Conservation (phyloP, 2,888 invertebrate species). For the Lasius platythorax region DNA sequence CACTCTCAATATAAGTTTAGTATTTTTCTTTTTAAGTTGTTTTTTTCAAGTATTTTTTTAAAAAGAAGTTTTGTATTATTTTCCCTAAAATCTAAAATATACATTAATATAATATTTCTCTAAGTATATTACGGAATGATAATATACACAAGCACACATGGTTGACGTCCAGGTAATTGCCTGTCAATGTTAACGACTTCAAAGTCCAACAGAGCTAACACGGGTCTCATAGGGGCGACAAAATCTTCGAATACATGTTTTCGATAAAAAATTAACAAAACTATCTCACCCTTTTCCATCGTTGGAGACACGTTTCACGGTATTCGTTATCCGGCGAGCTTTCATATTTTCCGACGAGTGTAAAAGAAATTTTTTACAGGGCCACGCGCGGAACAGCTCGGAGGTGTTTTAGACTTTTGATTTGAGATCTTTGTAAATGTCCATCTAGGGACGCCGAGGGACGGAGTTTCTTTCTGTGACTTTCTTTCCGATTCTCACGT, state of each 20-base stretch:
- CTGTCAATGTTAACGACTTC: conserved; percentile 50
- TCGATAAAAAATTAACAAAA: conserved; percentile 47
- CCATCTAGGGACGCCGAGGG: conserved; percentile 45
- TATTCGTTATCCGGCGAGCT: conserved; percentile 26
- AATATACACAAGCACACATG: not conserved
- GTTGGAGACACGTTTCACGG: not conserved
- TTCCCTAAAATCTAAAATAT: not conserved
- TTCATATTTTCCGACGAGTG: not conserved
- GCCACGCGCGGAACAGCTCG: conserved; percentile 30
- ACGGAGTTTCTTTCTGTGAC: conserved; percentile 56
- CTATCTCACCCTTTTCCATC: not conserved
- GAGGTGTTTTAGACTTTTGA: conserved; percentile 40
- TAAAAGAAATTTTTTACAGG: conserved; percentile 33
- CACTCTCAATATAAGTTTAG: not conserved
- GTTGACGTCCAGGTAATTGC: conserved; percentile 44
- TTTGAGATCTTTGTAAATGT: conserved; percentile 55
- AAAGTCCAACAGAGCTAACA: conserved; percentile 34
- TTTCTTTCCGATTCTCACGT: conserved; percentile 67
- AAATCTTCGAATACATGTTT: conserved; percentile 5
- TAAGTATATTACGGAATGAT: conserved; percentile 13
- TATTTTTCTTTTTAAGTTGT: not conserved
- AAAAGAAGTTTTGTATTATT: not conserved
- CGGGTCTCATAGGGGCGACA: conserved; percentile 35
- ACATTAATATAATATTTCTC: not conserved
- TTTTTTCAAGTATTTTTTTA: not conserved